Evolutionary conservation across 2,888 invertebrate genomes (phyloP), one percentile per base, ranked within the genome.

Genomic region (Ectemnius continuus): DNA sequence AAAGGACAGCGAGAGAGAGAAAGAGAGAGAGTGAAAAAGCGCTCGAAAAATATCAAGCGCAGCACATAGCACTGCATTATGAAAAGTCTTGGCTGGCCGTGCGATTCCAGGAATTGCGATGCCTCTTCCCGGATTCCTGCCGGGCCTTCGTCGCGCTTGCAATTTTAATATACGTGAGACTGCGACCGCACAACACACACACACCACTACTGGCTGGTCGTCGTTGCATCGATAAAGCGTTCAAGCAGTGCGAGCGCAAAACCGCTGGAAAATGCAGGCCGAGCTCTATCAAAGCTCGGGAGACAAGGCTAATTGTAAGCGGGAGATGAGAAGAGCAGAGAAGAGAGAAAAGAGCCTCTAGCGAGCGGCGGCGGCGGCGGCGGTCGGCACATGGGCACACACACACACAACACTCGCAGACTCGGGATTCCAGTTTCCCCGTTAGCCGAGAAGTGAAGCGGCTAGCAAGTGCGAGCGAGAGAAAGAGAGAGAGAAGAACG

Each of bases 391-490:
- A 23, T 23, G 23, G 23, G 23, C 23, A 23, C 23, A 23, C 23
- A 23, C 23, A 23, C 23, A 3, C 52, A 52, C 48, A 11, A 16
- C 52, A 46, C 18, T 47, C 47, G 52, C 60, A 58, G 57, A 18
- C 64, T 48, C 56, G 82, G 80, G 82, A 82, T 82, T 81, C 81
- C 80, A 81, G 80, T 81, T 81, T 81, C 76, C 76, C 79, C 83
- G 81, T 78, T 78, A 83, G 81, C 28, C 71, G 73, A 72, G 75
- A 73, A 66, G 59, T 70, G 62, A 72, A 62, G 64, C 46, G 70
- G 23, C 60, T 26, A 16, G 36, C 18, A 36, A 61, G 52, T 47
- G 67, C 14, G 69, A 71, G 73, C 68, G 69, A 67, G 66, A 57
- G 58, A 6, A 45, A 75, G 70, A 23, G 5, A 13, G 58, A 62